Percentiles rank a stretch among this genome's conserved stretches.
These are phyloP conservation scores for Phyllostomus hastatus DNA, from an alignment of 2,113 vertebrate genomes.

Conservation along the genomic window DNA sequence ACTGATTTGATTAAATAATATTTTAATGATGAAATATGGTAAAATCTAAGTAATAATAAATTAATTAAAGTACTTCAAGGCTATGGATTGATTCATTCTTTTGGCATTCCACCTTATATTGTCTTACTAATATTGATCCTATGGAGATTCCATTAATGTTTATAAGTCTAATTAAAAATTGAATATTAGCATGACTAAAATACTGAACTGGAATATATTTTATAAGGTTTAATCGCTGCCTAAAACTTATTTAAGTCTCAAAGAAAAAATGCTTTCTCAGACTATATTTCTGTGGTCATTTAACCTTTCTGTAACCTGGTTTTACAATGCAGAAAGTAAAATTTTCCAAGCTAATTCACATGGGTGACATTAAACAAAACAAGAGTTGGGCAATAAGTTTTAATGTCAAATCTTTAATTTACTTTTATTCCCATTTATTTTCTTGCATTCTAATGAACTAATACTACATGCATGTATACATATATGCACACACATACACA, in stretches of 20 bases:
- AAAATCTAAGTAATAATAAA: slow-evolving; percentile 1
- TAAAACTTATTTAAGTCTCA: slow-evolving; percentile 10
- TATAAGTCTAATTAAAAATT: not conserved
- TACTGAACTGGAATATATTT: not conserved
- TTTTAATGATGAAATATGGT: not conserved
- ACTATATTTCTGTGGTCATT: not conserved
- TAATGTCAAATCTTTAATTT: slow-evolving; percentile 21
- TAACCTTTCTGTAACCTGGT: not conserved
- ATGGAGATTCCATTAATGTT: not conserved
- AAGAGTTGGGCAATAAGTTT: not conserved
- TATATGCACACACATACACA: not conserved
- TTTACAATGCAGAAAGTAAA: not conserved
- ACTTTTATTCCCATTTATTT: slow-evolving; percentile 10
- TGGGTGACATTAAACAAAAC: not conserved
- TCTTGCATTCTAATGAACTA: slow-evolving; percentile 28
- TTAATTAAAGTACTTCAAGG: not conserved
- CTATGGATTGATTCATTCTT: not conserved
- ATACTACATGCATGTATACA: not conserved
- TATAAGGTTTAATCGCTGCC: not conserved
- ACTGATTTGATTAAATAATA: not conserved
- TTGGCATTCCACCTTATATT: not conserved
- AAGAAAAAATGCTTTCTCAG: not conserved
- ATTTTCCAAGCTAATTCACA: not conserved
- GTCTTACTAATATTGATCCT: not conserved
- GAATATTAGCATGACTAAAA: not conserved